Evolutionary conservation across 2,113 vertebrate genomes (phyloP).

Genomic region (Xyliphius kryptos): DNA sequence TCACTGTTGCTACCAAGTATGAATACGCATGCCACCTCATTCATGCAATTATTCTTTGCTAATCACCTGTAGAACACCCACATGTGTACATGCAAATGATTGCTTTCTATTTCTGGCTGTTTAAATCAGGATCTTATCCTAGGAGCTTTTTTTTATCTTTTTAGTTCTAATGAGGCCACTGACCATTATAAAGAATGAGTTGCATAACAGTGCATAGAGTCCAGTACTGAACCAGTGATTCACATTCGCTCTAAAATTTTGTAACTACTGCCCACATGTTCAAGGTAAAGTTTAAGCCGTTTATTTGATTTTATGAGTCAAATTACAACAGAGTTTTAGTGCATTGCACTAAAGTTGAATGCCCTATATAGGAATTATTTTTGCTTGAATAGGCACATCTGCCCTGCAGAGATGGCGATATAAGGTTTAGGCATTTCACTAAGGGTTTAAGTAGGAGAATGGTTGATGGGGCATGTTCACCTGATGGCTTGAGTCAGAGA

Average conservation of each 20-base stretch:
- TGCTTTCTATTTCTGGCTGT: too few species aligned
- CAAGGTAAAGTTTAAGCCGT: background rate
- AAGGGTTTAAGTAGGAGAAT: slow-evolving; percentile 31
- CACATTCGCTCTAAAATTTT: slow-evolving; percentile 1
- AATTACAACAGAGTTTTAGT: slow-evolving; percentile 14
- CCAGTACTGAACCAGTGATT: too few species aligned
- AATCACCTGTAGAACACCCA: too few species aligned
- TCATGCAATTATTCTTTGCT: too few species aligned
- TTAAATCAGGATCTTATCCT: too few species aligned
- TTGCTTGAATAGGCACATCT: background rate
- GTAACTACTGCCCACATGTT: background rate
- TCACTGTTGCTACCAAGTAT: too few species aligned
- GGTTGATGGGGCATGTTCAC: slow-evolving; percentile 45
- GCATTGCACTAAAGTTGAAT: slow-evolving; percentile 3
- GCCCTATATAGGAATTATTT: slow-evolving; percentile 19
- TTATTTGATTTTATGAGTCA: slow-evolving; percentile 9
- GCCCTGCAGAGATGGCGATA: slow-evolving; percentile 8
- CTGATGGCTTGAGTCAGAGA: slow-evolving; percentile 58
- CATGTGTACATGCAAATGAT: too few species aligned
- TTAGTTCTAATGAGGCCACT: too few species aligned
- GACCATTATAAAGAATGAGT: too few species aligned
- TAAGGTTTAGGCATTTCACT: slow-evolving; percentile 38
- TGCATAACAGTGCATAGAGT: background rate
- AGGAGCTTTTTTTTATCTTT: too few species aligned
- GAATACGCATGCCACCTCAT: too few species aligned